Conservation (phyloP, 2,888 invertebrate species). For the Aphodius granarius region DNA sequence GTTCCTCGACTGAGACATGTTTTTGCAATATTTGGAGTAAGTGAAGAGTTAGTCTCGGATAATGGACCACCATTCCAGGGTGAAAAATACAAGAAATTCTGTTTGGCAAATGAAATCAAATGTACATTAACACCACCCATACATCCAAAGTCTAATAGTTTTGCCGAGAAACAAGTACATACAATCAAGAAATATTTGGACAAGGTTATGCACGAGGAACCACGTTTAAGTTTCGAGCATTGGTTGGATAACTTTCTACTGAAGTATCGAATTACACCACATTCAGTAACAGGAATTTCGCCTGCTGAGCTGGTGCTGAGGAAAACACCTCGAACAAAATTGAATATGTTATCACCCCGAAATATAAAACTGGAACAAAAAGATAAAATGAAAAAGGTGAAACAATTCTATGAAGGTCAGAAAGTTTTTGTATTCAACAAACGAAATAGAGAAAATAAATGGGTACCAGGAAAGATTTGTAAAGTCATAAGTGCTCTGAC, state of each 20-base stretch:
- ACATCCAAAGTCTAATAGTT: conserved; percentile 26
- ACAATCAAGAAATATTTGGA: conserved; percentile 13
- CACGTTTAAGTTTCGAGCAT: neutral
- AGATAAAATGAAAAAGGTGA: conserved; percentile 1
- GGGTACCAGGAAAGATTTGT: neutral
- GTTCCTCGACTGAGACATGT: neutral
- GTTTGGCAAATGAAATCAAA: conserved; percentile 19
- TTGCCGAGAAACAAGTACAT: conserved; percentile 17
- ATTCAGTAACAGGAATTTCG: neutral
- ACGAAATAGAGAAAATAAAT: neutral
- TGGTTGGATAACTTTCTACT: neutral
- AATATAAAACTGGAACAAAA: neutral
- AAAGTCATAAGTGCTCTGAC: neutral
- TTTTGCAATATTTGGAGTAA: conserved; percentile 20
- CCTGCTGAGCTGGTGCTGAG: conserved; percentile 11
- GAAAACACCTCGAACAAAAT: conserved; percentile 10
- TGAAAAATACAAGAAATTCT: conserved; percentile 21
- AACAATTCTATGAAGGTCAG: neutral
- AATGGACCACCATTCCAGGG: conserved; percentile 30
- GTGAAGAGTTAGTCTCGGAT: conserved; percentile 26
- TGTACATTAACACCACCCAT: conserved; percentile 19
- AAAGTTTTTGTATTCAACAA: conserved; percentile 6
- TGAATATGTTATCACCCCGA: conserved; percentile 11
- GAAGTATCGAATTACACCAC: conserved; percentile 8
- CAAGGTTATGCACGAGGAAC: neutral